Evolutionary conservation across 2,888 invertebrate genomes (phyloP), one percentile per base, ranked within the genome.

Genomic region (Eupsilia transversa): DNA sequence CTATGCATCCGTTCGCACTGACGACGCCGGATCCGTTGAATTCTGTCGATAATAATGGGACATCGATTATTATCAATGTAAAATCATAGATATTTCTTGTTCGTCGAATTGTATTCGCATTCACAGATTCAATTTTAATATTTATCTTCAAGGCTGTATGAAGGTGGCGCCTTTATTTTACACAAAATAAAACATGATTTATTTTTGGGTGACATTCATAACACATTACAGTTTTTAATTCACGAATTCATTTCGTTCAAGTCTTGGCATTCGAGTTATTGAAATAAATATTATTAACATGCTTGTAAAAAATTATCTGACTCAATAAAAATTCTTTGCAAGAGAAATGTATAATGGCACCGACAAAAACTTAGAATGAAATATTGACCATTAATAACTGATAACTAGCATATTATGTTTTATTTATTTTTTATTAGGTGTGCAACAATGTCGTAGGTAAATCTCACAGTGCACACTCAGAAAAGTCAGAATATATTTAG

Each of bases 241-340:
- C 66, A 80, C 59, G 56, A 74, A 76, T 80, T 68, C 49, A 68
- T 79, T 74, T 68, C 60, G 12, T n/a, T n/a, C 43, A 71, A 59
- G 46, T 73, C 72, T 79, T 80, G 77, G 70, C 75, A 75, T 65
- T n/a, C 49, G 52, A 49, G 52, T 52, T 61, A 78, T 63, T 69
- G 61, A 73, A 78, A 82, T 84, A 88, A 87, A 87, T 87, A 79
- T 60, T 78, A 67, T 77, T 71, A 82, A 77, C 81, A 79, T 63
- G 72, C 67, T 74, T 79, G 66, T 83, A 82, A 81, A 49, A 33
- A 14, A n/a, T 30, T 77, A 75, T 77, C 30, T 23, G 56, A 72
- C 63, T 67, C 67, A 77, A 78, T 78, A 85, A 74, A 82, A 71
- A 80, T 75, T 74, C 57, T 69, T 80, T 77, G 56, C 23, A 46